A percentile compares a stretch with the other conserved stretches of the same genome.
Conservation (phyloP, 2,797 vertebrate species). For the Octomys mimax region DNA sequence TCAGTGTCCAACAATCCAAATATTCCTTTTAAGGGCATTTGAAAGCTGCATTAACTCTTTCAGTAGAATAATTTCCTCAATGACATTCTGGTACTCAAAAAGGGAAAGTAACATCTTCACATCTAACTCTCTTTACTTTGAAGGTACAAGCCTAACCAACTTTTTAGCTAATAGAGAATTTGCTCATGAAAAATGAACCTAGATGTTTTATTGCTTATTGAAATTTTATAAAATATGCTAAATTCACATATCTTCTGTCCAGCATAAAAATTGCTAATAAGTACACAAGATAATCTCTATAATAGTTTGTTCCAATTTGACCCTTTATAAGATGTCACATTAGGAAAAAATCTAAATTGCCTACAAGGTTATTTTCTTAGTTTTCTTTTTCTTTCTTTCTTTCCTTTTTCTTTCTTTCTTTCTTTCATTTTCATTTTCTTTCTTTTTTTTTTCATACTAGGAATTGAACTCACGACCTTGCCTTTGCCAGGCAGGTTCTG, state of each 20-base stretch:
- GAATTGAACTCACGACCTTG: no score
- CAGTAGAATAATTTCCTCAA: slow-evolving; percentile 15
- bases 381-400: no score
- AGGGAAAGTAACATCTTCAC: background rate
- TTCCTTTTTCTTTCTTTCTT: no score
- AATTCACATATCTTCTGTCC: background rate
- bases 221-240: background rate
- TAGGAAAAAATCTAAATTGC: background rate
- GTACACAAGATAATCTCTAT: background rate
- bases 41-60: slow-evolving; percentile 64
- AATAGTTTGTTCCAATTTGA: background rate
- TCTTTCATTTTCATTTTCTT: background rate
- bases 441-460: no score
- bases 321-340: background rate
- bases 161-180: background rate
- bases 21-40: slow-evolving; percentile 16
- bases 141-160: background rate
- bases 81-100: background rate
- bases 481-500: no score
- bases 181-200: background rate
- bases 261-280: background rate
- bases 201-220: background rate
- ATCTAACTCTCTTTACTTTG: background rate
- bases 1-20: slow-evolving; percentile 18
- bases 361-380: background rate